Conservation (phyloP, 1,140 invertebrate species). For the Sinonovacula constricta region DNA sequence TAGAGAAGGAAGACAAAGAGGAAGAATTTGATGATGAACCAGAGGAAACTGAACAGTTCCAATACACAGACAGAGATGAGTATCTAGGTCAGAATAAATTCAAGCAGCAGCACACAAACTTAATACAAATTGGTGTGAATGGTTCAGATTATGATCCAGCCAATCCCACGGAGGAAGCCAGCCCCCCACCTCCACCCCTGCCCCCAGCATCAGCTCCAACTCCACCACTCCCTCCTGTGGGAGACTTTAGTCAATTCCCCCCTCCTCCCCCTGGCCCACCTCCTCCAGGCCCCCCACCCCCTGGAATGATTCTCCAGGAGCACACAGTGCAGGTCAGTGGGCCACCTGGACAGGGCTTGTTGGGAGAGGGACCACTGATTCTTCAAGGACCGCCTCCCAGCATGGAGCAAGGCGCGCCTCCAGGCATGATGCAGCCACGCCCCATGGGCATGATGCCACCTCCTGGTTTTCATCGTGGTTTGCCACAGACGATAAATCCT, state of each 20-base stretch:
- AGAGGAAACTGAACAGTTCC: constrained; percentile 48
- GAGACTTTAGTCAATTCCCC: constrained; percentile 40
- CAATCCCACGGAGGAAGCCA: constrained; percentile 14
- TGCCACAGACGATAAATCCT: constrained; percentile 36
- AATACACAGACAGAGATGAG: constrained; percentile 47
- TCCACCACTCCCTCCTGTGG: constrained; percentile 34
- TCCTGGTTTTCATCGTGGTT: constrained; percentile 43
- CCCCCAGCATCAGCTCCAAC: constrained; percentile 27
- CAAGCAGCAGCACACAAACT: constrained; percentile 35
- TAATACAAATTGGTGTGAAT: constrained; percentile 35
- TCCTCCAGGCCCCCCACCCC: constrained; percentile 31
- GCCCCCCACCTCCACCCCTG: constrained; percentile 27
- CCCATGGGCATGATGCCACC: constrained; percentile 22
- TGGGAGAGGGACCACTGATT: constrained; percentile 33
- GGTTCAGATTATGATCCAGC: constrained; percentile 31
- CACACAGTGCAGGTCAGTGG: constrained; percentile 6
- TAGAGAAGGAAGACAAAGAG: constrained; percentile 34
- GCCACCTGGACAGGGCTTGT: constrained; percentile 28
- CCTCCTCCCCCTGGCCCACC: constrained; percentile 47
- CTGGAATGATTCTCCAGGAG: constrained; percentile 42
- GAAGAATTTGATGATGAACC: constrained; percentile 46
- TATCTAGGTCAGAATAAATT: constrained; percentile 42
- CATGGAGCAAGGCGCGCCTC: constrained; percentile 28
- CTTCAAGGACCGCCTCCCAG: constrained; percentile 25
- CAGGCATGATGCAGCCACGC: constrained; percentile 35